Conservation (phyloP, 37 sponge, comb jelly and placozoan genomes). For the Halichondria panicea region DNA sequence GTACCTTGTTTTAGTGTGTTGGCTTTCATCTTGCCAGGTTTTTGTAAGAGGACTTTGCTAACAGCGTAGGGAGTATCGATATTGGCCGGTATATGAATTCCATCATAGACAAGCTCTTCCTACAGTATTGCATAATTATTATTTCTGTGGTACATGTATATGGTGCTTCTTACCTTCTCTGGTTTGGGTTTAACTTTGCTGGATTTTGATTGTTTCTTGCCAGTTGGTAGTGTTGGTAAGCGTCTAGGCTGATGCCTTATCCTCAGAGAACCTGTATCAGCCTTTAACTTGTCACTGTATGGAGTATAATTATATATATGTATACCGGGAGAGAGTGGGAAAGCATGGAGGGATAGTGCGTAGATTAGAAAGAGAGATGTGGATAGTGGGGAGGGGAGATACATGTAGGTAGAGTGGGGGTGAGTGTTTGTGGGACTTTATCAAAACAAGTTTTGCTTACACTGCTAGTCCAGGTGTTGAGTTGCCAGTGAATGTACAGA, state of each 20-base stretch:
- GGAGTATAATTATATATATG: too few species aligned
- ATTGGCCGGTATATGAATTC: conserved; percentile 56
- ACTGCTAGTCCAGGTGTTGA: conserved; percentile 77
- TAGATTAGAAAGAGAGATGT: too few species aligned
- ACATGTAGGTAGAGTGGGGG: background rate
- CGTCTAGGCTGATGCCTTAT: too few species aligned
- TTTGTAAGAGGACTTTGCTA: conserved; percentile 62
- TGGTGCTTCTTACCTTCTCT: background rate
- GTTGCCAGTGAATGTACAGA: conserved; percentile 71
- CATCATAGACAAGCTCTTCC: conserved; percentile 34
- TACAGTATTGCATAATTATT: too few species aligned
- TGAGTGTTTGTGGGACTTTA: background rate
- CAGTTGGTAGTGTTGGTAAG: too few species aligned
- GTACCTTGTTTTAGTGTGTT: conserved; percentile 45
- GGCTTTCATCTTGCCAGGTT: conserved; percentile 68
- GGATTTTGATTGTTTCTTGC: background rate
- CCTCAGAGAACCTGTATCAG: too few species aligned
- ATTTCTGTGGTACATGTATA: too few species aligned
- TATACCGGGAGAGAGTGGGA: too few species aligned
- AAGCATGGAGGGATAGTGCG: too few species aligned
- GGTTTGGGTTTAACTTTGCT: background rate
- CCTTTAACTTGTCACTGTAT: background rate
- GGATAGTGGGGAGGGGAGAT: too few species aligned
- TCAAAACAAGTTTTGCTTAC: conserved; percentile 31
- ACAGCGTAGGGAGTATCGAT: conserved; percentile 66